Base-by-base conservation (phyloP, 2,888 invertebrate species). In the Myopa tessellatipennis region DNA sequence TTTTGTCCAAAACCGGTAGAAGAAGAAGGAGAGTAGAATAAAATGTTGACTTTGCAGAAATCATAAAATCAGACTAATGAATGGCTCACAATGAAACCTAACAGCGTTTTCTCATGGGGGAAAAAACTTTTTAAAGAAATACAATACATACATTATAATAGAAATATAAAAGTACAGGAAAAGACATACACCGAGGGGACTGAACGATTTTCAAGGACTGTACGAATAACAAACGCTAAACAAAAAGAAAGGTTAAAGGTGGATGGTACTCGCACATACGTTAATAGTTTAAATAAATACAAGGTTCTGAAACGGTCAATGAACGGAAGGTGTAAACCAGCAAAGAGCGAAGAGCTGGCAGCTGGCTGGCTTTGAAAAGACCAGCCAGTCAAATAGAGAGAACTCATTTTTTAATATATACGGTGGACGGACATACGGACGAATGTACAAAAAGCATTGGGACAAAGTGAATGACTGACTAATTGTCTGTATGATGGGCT, bases 391-490 rank as follows among this genome's bases (percentile, higher is more conserved):
- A 38, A 18, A 72, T n/a, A 58, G n/a, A 26, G 10, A 70, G 70
- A 55, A 70, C 40, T 40, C 40, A 71, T 71, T 58, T 55, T 14
- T 55, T 14, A 55, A 55, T 55, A 55, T 55, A 16, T n/a, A 14
- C 55, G 5, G n/a, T n/a, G 55, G 55, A 55, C 14, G 55, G 55
- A 55, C 7, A 50, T 63, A 34, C 34, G 36, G 50, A 65, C 52
- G 18, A 34, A 50, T 45, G 55, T 38, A 71, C 6, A 58, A n/a
- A 67, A 38, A 65, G 38, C 65, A n/a, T 34, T 61, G 40, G n/a
- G 38, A 71, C 63, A 16, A 45, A 45, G 61, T 73, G 63, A 45
- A 73, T 61, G 63, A 52, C 60, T 73, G 73, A 73, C 26, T 34
- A 38, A 40, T 4, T 45, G 63, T 26, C 40, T 73, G 73, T 60